These are phyloP conservation scores for Nixonia krombeini DNA, from an alignment of 1,140 invertebrate genomes.

Conservation along the genomic window DNA sequence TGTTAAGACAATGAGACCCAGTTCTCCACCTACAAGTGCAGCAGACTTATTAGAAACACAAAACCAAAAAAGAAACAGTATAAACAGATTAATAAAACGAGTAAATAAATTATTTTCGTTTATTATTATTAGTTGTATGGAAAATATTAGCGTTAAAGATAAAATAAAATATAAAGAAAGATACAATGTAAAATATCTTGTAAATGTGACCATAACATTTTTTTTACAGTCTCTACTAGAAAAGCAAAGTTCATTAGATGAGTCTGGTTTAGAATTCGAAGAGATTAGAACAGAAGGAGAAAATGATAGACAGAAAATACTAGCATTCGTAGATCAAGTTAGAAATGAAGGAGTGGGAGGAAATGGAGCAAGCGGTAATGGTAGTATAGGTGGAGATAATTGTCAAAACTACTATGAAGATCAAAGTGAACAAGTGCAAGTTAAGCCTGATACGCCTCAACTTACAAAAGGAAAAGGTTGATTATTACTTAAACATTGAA, in stretches of 20 bases:
- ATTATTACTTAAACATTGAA: slow-evolving; percentile 7
- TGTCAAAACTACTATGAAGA: slow-evolving; percentile 57
- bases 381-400: slow-evolving; percentile 47
- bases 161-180: too few relatives aligned
- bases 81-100: slow-evolving; percentile 75
- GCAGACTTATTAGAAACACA: slow-evolving; percentile 92
- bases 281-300: slow-evolving; percentile 60
- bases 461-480: slow-evolving; percentile 62
- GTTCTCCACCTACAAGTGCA: slow-evolving; percentile 94
- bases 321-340: slow-evolving; percentile 19
- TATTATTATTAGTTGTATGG: too few relatives aligned
- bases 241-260: slow-evolving; percentile 95
- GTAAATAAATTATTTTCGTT: slow-evolving; percentile 68
- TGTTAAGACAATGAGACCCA: slow-evolving; percentile 91
- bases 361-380: slow-evolving; percentile 58
- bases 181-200: too few relatives aligned
- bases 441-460: slow-evolving; percentile 69
- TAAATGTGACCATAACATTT: too few relatives aligned
- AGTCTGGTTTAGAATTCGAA: slow-evolving; percentile 76
- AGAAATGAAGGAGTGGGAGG: slow-evolving; percentile 45
- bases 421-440: slow-evolving; percentile 54
- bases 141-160: too few relatives aligned
- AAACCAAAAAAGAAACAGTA: slow-evolving; percentile 80
- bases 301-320: slow-evolving; percentile 21
- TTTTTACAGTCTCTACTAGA: too few relatives aligned